Conservation (phyloP, 2,888 invertebrate species). For the Cosmia pyralina region DNA sequence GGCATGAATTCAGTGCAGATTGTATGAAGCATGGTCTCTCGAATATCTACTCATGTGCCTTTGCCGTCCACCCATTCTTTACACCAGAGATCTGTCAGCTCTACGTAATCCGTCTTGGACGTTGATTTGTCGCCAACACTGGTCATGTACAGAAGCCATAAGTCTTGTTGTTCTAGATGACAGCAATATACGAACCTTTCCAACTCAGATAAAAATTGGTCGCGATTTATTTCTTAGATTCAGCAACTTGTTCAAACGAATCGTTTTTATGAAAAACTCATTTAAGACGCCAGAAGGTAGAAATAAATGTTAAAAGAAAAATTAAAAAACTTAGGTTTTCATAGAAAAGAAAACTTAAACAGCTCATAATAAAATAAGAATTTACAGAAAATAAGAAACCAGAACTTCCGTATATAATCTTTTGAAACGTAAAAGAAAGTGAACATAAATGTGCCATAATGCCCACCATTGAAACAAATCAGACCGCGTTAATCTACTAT, state of each 20-base stretch:
- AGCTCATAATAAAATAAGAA: slow-evolving; percentile 8
- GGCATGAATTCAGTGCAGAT: neutral
- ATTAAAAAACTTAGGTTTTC: neutral
- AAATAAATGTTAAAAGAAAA: slow-evolving; percentile 1
- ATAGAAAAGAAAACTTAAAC: slow-evolving; percentile 20
- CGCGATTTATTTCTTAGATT: slow-evolving; percentile 43
- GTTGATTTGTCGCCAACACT: slow-evolving; percentile 52
- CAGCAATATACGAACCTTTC: slow-evolving; percentile 41
- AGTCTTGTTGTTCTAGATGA: slow-evolving; percentile 44
- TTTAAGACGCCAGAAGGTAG: slow-evolving; percentile 4
- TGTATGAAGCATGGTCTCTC: neutral
- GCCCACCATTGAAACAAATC: slow-evolving; percentile 35
- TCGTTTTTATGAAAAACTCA: slow-evolving; percentile 10
- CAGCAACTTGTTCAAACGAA: slow-evolving; percentile 14
- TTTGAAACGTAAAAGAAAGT: slow-evolving; percentile 38
- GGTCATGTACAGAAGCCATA: slow-evolving; percentile 46
- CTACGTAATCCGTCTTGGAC: slow-evolving; percentile 34
- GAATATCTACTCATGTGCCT: neutral
- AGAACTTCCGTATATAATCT: neutral
- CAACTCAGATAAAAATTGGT: slow-evolving; percentile 42
- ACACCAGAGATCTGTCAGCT: slow-evolving; percentile 28
- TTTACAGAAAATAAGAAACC: slow-evolving; percentile 11
- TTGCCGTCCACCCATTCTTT: neutral
- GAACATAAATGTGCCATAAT: slow-evolving; percentile 46
- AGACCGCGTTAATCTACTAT: slow-evolving; percentile 43